Evolutionary conservation across 2,113 vertebrate species (phyloP), one percentile per base, ranked within the genome.

Genomic region (Urocynchramus pylzowi): DNA sequence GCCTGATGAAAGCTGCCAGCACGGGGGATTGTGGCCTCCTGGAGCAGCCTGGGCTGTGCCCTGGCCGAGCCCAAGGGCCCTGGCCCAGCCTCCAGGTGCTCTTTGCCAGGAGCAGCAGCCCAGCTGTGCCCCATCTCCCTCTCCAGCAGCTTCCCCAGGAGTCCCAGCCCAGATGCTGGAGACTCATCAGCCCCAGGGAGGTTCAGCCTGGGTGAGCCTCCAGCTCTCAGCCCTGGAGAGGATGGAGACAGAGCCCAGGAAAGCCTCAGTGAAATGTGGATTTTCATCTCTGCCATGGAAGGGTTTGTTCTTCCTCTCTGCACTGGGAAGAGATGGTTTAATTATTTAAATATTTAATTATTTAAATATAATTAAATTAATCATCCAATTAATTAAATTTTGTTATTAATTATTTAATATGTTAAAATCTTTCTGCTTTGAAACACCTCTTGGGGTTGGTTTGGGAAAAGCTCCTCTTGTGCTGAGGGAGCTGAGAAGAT

Each of bases 1-100:
- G 1, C 4, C 7, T 35, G 63, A 6, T 4, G 2, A 1, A 12
- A 33, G 16, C 19, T 61, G 16, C 33, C 23, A 2, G 11, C 5
- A 2, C 0, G 6, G 78, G 2, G 2, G 18, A 1, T 1, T 18
- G 33, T n/a, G 39, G 27, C 15, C 5, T 13, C 3, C 5, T 2
- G 59, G 52, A 7, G 76, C 45, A 3, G 7, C 1, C 30, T 0
- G 9, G 52, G 41, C 4, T 1, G 13, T 8, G 80, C 71, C 11
- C 45, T 21, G 73, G 67, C 67, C 4, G 15, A 39, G 8, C 33
- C 4, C 1, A 17, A 6, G 41, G 82, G 33, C 16, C 19, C 63
- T 80, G 92, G 84, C 63, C 3, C 41, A 22, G 53, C 83, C 44
- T 1, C 8, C 31, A 21, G 74, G 18, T 3, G 16, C 13, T n/a